A percentile compares a stretch with the other conserved stretches of the same genome.
phyloP scores from a whole-genome alignment of 2,888 invertebrate species.

The Ptilodon capucinus region DNA sequence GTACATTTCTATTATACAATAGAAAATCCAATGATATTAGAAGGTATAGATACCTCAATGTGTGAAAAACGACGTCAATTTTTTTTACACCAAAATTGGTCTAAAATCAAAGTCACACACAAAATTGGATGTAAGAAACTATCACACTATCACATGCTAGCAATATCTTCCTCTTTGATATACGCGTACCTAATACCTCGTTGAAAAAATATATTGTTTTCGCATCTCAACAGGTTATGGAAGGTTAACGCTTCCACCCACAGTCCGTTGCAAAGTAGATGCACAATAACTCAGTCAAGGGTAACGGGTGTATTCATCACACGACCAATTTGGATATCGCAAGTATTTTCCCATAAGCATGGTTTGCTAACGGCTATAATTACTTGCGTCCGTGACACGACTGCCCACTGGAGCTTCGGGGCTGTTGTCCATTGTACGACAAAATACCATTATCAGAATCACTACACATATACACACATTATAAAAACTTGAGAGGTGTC shows the following conservation, averaged over 20 bases:
- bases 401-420: conserved; percentile 40
- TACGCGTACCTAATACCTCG: too few species aligned
- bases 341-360: conserved; percentile 28
- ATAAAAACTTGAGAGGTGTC: neutral
- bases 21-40: too few species aligned
- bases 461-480: neutral
- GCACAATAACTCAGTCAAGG: conserved; percentile 25
- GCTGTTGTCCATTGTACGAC: conserved; percentile 27
- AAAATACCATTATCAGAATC: neutral
- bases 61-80: too few species aligned
- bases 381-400: conserved; percentile 57
- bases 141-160: too few species aligned
- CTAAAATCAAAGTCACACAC: too few species aligned
- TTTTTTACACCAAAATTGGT: too few species aligned
- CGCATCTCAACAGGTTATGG: too few species aligned
- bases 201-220: too few species aligned
- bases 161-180: too few species aligned
- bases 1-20: too few species aligned
- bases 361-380: conserved; percentile 34
- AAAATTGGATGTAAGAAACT: too few species aligned
- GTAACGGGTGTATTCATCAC: conserved; percentile 22
- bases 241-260: neutral
- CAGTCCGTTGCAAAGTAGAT: neutral
- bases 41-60: too few species aligned
- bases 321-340: conserved; percentile 15